Percentiles rank a stretch among this genome's conserved stretches.
These are phyloP conservation scores for Physella acuta DNA, from an alignment of 1,140 invertebrate species.

Conservation along the genomic window DNA sequence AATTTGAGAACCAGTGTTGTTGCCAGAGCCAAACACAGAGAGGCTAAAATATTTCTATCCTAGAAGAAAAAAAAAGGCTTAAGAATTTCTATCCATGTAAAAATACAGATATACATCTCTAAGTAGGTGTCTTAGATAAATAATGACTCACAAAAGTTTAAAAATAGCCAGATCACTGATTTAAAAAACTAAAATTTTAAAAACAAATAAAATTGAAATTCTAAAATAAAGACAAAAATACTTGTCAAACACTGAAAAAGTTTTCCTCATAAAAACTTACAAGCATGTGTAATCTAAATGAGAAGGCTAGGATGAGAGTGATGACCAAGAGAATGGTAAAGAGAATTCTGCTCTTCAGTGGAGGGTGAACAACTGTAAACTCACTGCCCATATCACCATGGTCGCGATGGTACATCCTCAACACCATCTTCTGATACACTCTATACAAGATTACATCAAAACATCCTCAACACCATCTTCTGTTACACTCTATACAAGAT, in stretches of 20 bases:
- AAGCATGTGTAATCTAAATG: neutral
- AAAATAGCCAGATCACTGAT: too few relatives aligned
- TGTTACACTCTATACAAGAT: too few relatives aligned
- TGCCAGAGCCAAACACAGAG: neutral
- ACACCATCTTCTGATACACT: neutral
- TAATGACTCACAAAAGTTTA: too few relatives aligned
- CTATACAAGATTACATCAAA: too few relatives aligned
- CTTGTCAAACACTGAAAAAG: neutral
- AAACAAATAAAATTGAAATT: too few relatives aligned
- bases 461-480: too few relatives aligned
- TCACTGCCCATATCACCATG: neutral
- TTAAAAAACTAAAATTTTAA: too few relatives aligned
- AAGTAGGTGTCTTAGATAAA: too few relatives aligned
- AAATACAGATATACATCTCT: too few relatives aligned
- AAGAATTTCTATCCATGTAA: too few relatives aligned
- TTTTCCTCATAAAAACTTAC: constrained; percentile 3
- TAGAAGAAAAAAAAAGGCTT: too few relatives aligned
- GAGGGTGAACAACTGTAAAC: constrained; percentile 2
- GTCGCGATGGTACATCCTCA: neutral
- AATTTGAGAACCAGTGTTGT: neutral
- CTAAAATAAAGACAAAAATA: neutral
- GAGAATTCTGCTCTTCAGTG: neutral
- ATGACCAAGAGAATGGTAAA: neutral
- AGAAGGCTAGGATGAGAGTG: neutral
- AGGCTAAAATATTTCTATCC: constrained; percentile 7